Base-by-base conservation (phyloP, 2,888 invertebrate genomes). In the Acanthococcus lagerstroemiae region DNA sequence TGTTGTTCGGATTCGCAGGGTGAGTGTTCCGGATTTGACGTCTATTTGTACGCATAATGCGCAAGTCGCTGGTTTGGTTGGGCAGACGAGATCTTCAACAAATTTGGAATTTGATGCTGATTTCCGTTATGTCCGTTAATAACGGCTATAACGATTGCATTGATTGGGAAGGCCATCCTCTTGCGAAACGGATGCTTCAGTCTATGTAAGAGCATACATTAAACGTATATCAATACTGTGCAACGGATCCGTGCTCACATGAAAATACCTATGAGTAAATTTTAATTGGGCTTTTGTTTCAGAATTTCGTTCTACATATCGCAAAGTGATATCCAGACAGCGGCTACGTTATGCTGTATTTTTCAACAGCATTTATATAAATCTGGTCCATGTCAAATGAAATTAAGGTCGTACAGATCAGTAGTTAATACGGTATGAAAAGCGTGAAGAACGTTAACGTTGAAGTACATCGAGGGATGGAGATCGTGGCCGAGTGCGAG, bases 321-420 rank as follows among this genome's bases (percentile, higher is more conserved):
- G 70, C 82, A 86, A 61, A 83, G 85, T 5, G 95, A 95, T 76
- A 81, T 95, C 17, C 96, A 96, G 78, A 95, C 91, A 77, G 90
- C 95, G 3, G 95, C 94, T 1, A 91, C 95, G 88, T 75, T 95
- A 67, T 87, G 90, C 69, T 94, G 95, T 74, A 85, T 89, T 1
- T 93, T 95, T 76, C 54, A 60, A 25, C 68, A 87, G 88, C 67
- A 52, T 22, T 22, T 52, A 15, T 24, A 24, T 22, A 24, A 24
- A 9, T 52, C 52, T 3, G 24, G 15, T 21, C 6, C 15, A 24
- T 15, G 24, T 22, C 12, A 19, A 19, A 22, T 24, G 6, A 52
- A 52, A 22, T n/a, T n/a, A n/a, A 37, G 37, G 37, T n/a, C 37
- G 37, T 37, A 15, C 37, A 37, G 37, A 37, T 1, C 22, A 15